Conservation (phyloP, 1,140 invertebrate species). For the Aradophagus sp. region DNA sequence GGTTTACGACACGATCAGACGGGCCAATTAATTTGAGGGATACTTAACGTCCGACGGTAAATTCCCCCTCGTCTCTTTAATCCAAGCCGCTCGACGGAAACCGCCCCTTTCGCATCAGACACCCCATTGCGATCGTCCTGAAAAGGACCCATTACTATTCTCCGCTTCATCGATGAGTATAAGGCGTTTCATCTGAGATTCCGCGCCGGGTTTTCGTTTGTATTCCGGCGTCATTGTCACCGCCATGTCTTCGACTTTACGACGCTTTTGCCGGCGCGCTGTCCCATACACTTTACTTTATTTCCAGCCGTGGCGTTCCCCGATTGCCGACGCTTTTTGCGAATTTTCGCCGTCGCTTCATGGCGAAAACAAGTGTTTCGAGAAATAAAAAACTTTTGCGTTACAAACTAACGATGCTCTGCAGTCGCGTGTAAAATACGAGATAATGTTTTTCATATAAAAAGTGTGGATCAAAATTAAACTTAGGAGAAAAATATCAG, state of each 20-base stretch:
- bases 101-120: constrained; percentile 48
- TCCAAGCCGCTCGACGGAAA: constrained; percentile 41
- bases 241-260: constrained; percentile 30
- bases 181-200: constrained; percentile 47
- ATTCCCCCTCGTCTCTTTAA: constrained; percentile 54
- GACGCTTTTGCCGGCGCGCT: constrained; percentile 34
- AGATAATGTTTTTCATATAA: too few relatives aligned
- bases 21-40: constrained; percentile 66
- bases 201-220: constrained; percentile 23
- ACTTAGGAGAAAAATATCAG: too few relatives aligned
- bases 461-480: too few relatives aligned
- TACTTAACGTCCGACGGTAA: constrained; percentile 57
- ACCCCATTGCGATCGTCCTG: constrained; percentile 45
- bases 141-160: constrained; percentile 51
- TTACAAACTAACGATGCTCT: too few relatives aligned
- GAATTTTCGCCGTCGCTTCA: too few relatives aligned
- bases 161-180: constrained; percentile 34
- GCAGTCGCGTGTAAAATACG: too few relatives aligned
- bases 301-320: constrained; percentile 24
- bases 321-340: constrained; percentile 19
- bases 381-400: too few relatives aligned
- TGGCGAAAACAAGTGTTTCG: too few relatives aligned
- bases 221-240: constrained; percentile 34
- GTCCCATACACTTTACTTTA: constrained; percentile 30
- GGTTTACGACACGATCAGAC: constrained; percentile 52